Evolutionary conservation across 2,888 invertebrate genomes (phyloP).

Genomic region (Harpalus rufipes): DNA sequence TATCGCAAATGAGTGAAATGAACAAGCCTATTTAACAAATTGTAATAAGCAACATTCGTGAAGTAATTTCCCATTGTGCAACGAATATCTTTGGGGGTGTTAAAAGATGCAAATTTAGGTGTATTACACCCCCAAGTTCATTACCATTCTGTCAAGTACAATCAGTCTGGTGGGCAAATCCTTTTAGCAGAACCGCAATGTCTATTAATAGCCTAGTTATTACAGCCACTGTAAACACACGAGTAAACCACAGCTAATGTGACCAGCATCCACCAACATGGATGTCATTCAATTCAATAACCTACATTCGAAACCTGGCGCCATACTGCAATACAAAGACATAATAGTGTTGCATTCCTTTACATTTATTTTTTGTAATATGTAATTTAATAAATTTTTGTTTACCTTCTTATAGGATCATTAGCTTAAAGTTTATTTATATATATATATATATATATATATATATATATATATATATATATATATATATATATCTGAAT

Average conservation of each 20-base stretch:
- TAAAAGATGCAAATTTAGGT: not conserved
- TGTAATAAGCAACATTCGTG: not conserved
- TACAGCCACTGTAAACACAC: slow-evolving; percentile 34
- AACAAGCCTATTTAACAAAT: not conserved
- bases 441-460: no score
- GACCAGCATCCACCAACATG: not conserved
- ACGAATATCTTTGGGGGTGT: not conserved
- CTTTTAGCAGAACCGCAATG: slow-evolving; percentile 19
- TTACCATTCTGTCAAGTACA: slow-evolving; percentile 41
- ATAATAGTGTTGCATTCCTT: no score
- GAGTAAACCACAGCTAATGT: slow-evolving; percentile 5
- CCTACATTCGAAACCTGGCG: not conserved
- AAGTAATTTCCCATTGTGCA: not conserved
- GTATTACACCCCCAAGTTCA: not conserved
- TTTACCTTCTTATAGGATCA: no score
- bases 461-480: no score
- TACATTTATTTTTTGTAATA: no score
- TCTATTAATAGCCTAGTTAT: slow-evolving; percentile 38
- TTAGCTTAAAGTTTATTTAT: no score
- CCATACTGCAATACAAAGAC: no score
- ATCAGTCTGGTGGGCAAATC: slow-evolving; percentile 24
- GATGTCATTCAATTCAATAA: not conserved
- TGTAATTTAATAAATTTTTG: no score
- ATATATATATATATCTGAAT: no score
- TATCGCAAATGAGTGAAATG: not conserved